Base-by-base conservation (phyloP, 2,888 invertebrate genomes). In the Parnassius apollo region DNA sequence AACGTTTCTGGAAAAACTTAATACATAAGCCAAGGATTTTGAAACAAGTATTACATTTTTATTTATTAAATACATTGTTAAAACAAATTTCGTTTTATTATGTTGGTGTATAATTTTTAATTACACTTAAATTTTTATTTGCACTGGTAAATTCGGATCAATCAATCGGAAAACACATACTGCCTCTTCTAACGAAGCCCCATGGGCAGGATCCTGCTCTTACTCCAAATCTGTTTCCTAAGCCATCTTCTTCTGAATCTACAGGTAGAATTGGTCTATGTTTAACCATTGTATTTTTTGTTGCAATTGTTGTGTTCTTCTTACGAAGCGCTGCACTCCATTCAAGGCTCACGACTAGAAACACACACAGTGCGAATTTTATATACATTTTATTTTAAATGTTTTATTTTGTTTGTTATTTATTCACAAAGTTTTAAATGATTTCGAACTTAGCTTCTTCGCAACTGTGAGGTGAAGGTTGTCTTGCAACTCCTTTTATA, bases 301-400 rank as follows among this genome's bases (percentile, higher is more conserved):
- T 46, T 2, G 11, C 12, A 2, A 18, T 42, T 25, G 48, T 10
- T 4, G 42, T 18, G 22, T 42, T 56, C 13, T 44, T 45, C 51
- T 42, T 50, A 1, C 52, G 55, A 12, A 59, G 51, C 18, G 60
- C 58, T n/a, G 44, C 52, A 49, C 59, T 61, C 55, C 55, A 61
- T n/a, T 61, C 48, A 10, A 58, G 22, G 13, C 52, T 49, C 49
- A 63, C 48, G 8, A 61, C 46, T 42, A 66, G 13, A 22, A 66
- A 53, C n/a, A 66, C 48, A 45, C 59, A 66, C 51, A 66, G 13
- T 49, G 58, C 25, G 9, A 63, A 35, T 54, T 63, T 61, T 11
- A 58, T 12, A 51, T 58, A 63, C 65, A 62, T 55, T 57, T 59
- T 57, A 42, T 1, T 49, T 42, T 12, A 11, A 22, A 0, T 25